Evolutionary conservation across 1,140 invertebrate species (phyloP), one percentile per base, ranked within the genome.

Genomic region (Acyrthosiphon pisum): DNA sequence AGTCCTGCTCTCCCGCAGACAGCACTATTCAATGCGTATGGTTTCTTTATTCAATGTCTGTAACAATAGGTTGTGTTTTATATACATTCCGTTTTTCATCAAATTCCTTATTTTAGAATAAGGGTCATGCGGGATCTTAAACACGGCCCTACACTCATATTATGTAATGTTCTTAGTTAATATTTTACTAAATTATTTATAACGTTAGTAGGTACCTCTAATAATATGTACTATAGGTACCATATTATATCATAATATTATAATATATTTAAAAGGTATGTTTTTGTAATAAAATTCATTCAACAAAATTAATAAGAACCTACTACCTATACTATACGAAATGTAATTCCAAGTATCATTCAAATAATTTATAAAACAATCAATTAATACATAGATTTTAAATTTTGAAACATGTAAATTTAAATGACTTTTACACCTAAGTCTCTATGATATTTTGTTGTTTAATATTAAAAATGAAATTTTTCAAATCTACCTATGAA

Each of bases 61-160:
- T 37, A 56, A 84, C 87, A 89, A 56, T 56, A 53, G 88, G 44
- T 56, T 35, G 30, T 88, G 46, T 50, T 88, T 88, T 68, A 68
- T 48, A 48, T 87, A 88, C 87, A 37, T 89, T 56, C 48, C 50
- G 22, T 26, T 56, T 89, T 37, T 26, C 50, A 89, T 56, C 35
- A 30, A 89, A 89, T 89, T 53, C 50, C 88, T 89, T 46, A 56
- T 89, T 56, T 89, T 2, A 18, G n/a, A 89, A 89, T 53, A 23
- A 86, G 14, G 84, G n/a, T 76, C 60, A n/a, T n/a, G 60, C 18
- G 4, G 41, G 41, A 44, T 46, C 41, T 44, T 30, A 86, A 86
- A 86, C 84, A 30, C 23, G 44, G 41, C 30, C 9, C 6, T 76
- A 18, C 2, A 76, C 23, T 41, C 14, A 2, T 30, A 83, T 37